Base-by-base conservation (phyloP, 1,140 invertebrate genomes). In the Aphelenchoides fujianensis region DNA sequence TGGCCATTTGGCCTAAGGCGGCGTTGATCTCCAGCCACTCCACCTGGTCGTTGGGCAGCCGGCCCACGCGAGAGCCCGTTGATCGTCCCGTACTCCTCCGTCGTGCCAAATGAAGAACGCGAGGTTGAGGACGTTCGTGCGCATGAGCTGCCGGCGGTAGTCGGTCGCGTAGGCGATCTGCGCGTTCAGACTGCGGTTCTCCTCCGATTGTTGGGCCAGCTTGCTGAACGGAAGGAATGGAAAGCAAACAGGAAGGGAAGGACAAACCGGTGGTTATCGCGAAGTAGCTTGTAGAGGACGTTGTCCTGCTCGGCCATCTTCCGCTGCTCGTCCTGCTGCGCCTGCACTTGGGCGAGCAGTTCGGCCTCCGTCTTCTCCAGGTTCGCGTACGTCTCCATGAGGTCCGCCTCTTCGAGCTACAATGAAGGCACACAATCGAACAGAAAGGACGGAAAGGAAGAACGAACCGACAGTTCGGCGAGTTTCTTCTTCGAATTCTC, bases 21-120 rank as follows among this genome's bases (percentile, higher is more conserved):
- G 95, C 95, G 87, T 98, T 99, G 67, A 99, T 98, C 88, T 99
- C 97, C 28, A 91, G 91, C 95, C 96, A 99, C 74, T 97, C 94
- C 0, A 98, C 94, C 0, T 92, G 93, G 16, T 91, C 92, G 70
- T 91, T 92, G 3, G 94, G 93, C 63, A 98, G 85, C 48, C 95
- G 88, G 2, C 96, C 97, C 32, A 98, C 87, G 72, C 95, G 88
- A 82, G n/a, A 98, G 97, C 78, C 94, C 95, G 86, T 98, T 98
- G 70, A 99, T 98, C 12, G 95, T 98, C 31, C 94, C 95, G 89
- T 98, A 98, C 84, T 97, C n/a, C 94, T 0, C 92, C 93, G 71
- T 91, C 92, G 86, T 97, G 92, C 87, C 87, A 98, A 82, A 99
- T 98, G 83, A 97, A 94, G 86, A 99, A 97, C 23, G 93, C 93